Conservation (phyloP, 2,888 invertebrate genomes). For the Cotesia congregata region DNA sequence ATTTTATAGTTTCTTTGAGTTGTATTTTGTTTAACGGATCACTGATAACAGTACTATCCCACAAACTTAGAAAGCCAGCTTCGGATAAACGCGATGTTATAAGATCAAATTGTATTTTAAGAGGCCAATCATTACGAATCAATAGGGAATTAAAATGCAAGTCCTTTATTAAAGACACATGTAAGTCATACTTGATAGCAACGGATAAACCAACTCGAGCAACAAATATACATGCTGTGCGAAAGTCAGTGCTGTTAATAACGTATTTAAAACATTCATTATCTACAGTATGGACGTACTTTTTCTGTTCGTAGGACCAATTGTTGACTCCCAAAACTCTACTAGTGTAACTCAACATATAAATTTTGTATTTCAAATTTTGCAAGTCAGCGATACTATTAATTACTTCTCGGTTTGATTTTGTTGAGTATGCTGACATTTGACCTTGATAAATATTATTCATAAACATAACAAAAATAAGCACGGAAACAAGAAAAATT, state of each 20-base stretch:
- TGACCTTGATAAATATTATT: background rate
- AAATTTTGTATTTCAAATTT: background rate
- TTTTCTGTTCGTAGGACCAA: background rate
- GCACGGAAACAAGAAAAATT: conserved; percentile 1
- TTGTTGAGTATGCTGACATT: conserved; percentile 2
- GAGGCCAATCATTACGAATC: conserved; percentile 3
- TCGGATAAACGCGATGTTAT: background rate
- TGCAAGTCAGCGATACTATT: background rate
- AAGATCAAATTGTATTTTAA: background rate
- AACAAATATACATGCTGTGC: background rate
- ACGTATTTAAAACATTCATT: background rate
- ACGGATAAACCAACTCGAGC: background rate
- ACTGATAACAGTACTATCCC: background rate
- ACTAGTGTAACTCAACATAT: background rate
- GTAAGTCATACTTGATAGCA: background rate
- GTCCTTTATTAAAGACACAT: background rate
- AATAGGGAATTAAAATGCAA: background rate
- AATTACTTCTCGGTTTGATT: background rate
- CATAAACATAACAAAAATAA: background rate
- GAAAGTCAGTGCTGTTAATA: background rate
- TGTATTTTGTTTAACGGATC: background rate
- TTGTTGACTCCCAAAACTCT: background rate
- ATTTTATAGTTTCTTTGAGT: background rate
- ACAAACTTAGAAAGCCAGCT: background rate
- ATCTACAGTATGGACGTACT: background rate